Base-by-base conservation (phyloP, 2,888 invertebrate species). In the Phania funesta region DNA sequence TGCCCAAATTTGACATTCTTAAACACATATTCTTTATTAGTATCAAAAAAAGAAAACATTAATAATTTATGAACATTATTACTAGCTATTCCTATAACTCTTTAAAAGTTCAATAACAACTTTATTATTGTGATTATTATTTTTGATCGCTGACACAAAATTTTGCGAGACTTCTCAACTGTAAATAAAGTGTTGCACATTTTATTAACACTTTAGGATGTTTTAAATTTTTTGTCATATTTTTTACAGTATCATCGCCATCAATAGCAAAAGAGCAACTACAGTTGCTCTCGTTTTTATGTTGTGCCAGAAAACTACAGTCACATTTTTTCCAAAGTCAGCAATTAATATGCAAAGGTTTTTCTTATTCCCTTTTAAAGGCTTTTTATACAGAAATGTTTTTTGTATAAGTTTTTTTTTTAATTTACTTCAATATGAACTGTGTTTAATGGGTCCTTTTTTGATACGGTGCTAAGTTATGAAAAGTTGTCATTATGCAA, bases 401-500 rank as follows among this genome's bases (percentile, higher is more conserved):
- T 70, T 60, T 44, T 41, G 8, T 60, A 46, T 6, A n/a, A n/a
- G n/a, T n/a, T n/a, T n/a, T n/a, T n/a, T n/a, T n/a, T n/a, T n/a
- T n/a, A n/a, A n/a, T n/a, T n/a, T n/a, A n/a, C n/a, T n/a, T n/a
- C n/a, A n/a, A n/a, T n/a, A n/a, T n/a, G n/a, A n/a, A n/a, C n/a
- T n/a, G n/a, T n/a, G n/a, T 77, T 70, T 77, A 54, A 70, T 60
- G 68, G 62, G 60, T 50, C 20, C 22, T 50, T 77, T 74, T 62
- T 32, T 46, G 22, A n/a, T 41, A 62, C 67, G 77, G 77, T 77
- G 68, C 60, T 58, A 73, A 80, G 68, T 46, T 74, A 60, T 80
- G 74, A 74, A 80, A 80, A 60, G 74, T 74, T 74, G 65, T 80
- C 79, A 80, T 74, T 79, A 74, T 50, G 67, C 13, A 44, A 73